Base-by-base conservation (phyloP, 2,888 invertebrate genomes). In the Drosophila differens region DNA sequence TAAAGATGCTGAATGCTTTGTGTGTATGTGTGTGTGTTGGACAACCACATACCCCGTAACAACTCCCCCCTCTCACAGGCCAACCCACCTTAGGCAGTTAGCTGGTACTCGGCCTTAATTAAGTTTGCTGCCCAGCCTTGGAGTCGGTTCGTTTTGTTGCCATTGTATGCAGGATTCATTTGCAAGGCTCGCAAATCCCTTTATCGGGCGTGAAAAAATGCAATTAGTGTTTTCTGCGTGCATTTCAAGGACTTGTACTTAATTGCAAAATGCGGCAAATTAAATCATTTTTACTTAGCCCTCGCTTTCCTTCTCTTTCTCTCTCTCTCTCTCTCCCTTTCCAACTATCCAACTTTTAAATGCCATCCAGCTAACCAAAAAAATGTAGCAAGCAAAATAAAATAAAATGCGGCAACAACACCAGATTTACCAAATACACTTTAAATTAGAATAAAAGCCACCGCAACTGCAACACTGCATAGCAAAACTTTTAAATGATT, bases 391-490 rank as follows among this genome's bases (percentile, higher is more conserved):
- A 37, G 60, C 64, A n/a, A 30, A 22, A 32, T 44, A 44, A 44
- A 32, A 64, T 30, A 63, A 58, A 41, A 47, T 47, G 7, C 44
- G 22, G 65, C 22, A 44, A 53, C 41, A 73, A 53, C 25, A 55
- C 25, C 30, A 73, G 76, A 81, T 76, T 79, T 74, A 70, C 76
- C 72, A 79, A 89, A 85, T 89, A 84, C 80, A 87, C 91, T 92
- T 92, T 93, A 92, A 93, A 92, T 93, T 92, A 92, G 86, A 88
- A 85, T 91, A 91, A 92, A 90, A 92, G 91, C 89, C 84, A 82
- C 88, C 83, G 91, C 91, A 88, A 83, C 89, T 85, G 91, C 89
- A 60, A 22, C 22, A 22, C 12, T 22, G 67, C 68, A 67, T 63
- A 58, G 58, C 53, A 55, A 54, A 52, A 66, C 61, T 28, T 65